phyloP scores from a whole-genome alignment of 1,140 invertebrate genomes.

The Sipha flava region DNA sequence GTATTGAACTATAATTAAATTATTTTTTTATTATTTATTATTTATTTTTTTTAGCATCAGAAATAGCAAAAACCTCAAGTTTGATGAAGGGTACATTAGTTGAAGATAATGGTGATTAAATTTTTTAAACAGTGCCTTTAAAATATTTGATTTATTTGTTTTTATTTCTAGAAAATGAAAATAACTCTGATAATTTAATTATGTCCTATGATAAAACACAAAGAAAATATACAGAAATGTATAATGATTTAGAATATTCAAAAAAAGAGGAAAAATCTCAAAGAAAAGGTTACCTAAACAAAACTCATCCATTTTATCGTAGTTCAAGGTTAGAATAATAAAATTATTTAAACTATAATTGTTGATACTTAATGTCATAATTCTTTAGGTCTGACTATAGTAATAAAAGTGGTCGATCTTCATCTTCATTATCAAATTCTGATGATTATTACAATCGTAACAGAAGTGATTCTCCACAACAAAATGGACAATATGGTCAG shows the following conservation, averaged over 20 bases:
- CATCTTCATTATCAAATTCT: background rate
- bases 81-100: background rate
- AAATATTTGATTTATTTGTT: background rate
- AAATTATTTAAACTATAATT: background rate
- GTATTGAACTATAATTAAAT: background rate
- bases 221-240: background rate
- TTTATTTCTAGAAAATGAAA: background rate
- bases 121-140: too few relatives aligned
- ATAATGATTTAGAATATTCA: background rate
- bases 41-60: background rate
- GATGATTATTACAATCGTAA: conserved; percentile 3
- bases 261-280: background rate
- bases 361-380: background rate
- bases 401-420: background rate
- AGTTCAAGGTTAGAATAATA: background rate
- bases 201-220: background rate
- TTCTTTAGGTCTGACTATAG: background rate
- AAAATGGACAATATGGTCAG: background rate
- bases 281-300: background rate
- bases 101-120: background rate
- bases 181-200: background rate
- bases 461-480: background rate
- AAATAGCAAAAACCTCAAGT: background rate
- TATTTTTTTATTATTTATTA: background rate
- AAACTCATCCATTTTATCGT: background rate